Conservation (phyloP, 2,797 vertebrate genomes). For the Pristis pectinata region DNA sequence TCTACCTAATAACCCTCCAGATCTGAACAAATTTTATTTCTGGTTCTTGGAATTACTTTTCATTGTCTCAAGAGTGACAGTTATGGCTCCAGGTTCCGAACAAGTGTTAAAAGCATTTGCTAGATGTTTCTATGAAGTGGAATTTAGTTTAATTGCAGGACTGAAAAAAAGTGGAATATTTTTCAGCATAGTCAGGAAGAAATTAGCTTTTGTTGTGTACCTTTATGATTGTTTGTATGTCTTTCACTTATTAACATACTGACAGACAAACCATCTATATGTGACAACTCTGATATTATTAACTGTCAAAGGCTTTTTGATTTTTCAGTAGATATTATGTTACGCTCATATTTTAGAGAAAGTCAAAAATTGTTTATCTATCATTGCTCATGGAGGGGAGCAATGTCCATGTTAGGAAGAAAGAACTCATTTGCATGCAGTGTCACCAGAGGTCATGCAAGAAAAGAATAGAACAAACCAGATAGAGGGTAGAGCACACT, state of each 20-base stretch:
- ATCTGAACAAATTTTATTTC: neutral
- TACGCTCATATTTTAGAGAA: neutral
- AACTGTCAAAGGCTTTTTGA: neutral
- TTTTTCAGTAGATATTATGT: neutral
- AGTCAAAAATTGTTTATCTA: neutral
- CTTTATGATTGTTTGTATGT: neutral
- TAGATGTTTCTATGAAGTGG: neutral
- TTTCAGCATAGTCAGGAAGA: neutral
- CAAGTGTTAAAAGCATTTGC: neutral
- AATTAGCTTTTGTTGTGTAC: neutral
- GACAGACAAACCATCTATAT: neutral
- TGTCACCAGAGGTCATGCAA: neutral
- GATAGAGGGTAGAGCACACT: neutral
- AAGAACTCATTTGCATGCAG: neutral
- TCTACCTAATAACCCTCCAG: neutral
- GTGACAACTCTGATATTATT: neutral
- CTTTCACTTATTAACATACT: neutral
- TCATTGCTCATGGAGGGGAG: neutral
- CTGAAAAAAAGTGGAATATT: neutral
- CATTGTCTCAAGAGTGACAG: neutral
- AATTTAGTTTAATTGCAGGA: neutral
- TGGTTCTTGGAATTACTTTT: neutral
- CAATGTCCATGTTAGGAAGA: neutral
- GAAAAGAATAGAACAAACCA: neutral
- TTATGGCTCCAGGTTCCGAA: neutral